Conservation (phyloP, 2,113 vertebrate genomes). For the Scartelaos histophorus region DNA sequence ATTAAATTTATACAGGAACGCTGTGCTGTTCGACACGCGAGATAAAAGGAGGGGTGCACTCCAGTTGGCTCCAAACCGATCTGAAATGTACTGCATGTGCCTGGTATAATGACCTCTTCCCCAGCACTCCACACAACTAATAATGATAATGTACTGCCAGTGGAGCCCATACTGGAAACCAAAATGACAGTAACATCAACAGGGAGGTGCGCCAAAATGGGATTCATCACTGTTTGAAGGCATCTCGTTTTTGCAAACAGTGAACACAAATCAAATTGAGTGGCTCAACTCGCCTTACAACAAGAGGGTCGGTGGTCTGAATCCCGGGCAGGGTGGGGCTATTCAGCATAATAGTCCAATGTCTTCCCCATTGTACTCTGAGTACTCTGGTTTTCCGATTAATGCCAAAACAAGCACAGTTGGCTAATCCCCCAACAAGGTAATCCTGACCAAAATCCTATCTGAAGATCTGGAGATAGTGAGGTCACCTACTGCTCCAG, state of each 20-base stretch:
- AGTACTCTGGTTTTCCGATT: background rate
- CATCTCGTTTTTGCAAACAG: background rate
- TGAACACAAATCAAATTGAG: background rate
- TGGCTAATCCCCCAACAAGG: background rate
- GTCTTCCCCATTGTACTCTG: background rate
- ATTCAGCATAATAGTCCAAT: background rate
- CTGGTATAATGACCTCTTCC: background rate
- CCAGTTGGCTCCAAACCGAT: constrained; percentile 17
- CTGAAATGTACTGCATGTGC: background rate
- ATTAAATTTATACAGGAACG: constrained; percentile 59
- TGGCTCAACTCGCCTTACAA: background rate
- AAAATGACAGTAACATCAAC: constrained; percentile 16
- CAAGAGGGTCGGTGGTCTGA: background rate
- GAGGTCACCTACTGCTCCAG: background rate
- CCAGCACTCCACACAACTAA: background rate
- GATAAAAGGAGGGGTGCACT: constrained; percentile 9
- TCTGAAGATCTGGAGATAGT: background rate
- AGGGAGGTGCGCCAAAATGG: constrained; percentile 13
- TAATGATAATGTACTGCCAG: constrained; percentile 6
- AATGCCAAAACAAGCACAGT: background rate
- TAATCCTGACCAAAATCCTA: background rate
- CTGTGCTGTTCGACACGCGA: constrained; percentile 31
- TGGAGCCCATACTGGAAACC: background rate
- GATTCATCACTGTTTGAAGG: background rate
- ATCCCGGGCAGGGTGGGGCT: background rate